Evolutionary conservation across 2,113 vertebrate species (phyloP).

Genomic region (Rhagologus leucostigma): DNA sequence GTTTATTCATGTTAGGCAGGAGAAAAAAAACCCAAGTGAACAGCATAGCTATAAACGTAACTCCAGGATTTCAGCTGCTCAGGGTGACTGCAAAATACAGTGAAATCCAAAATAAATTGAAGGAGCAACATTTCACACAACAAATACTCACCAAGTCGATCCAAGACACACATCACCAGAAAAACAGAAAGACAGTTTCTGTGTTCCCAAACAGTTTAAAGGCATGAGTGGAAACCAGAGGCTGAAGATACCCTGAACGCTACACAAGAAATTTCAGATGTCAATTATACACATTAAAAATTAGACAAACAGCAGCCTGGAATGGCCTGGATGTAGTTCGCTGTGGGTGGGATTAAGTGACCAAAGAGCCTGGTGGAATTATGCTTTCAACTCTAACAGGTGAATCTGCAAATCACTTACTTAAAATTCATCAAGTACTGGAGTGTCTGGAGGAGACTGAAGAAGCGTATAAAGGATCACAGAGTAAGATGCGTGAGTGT

Average conservation of each 20-base stretch:
- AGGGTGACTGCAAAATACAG: neutral
- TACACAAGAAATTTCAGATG: neutral
- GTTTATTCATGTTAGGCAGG: neutral
- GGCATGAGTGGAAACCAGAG: neutral
- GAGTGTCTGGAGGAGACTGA: neutral
- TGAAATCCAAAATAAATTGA: neutral
- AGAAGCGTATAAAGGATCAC: neutral
- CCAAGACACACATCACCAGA: neutral
- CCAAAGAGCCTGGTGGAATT: neutral
- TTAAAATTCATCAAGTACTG: neutral
- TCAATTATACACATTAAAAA: neutral
- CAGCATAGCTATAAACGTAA: neutral
- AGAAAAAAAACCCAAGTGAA: neutral
- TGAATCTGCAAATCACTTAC: neutral
- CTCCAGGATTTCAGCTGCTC: neutral
- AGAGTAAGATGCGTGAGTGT: neutral
- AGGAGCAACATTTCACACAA: neutral
- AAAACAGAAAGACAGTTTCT: neutral
- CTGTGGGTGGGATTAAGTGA: neutral
- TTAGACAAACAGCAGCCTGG: neutral
- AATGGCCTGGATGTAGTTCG: neutral
- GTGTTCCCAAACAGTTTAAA: neutral
- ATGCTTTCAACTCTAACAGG: neutral
- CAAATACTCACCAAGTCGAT: neutral
- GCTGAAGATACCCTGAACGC: neutral